Percentiles rank a stretch among this genome's conserved stretches.
These are phyloP conservation scores for Thelaira solivaga DNA, from an alignment of 2,888 invertebrate species.

Conservation along the genomic window DNA sequence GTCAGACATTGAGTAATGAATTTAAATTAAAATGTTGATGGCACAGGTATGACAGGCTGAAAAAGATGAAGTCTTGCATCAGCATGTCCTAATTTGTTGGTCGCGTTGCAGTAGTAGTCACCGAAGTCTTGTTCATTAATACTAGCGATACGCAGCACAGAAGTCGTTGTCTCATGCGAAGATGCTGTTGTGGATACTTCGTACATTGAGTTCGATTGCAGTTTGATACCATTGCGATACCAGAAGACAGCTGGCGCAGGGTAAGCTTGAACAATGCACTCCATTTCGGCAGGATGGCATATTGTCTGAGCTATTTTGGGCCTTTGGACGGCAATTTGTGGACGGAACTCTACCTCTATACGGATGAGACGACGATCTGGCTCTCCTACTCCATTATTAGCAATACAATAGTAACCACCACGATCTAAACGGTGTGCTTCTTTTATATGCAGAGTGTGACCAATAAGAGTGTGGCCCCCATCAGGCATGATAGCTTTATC, in stretches of 20 bases:
- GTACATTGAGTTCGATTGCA: conserved; percentile 70
- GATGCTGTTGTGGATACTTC: conserved; percentile 75
- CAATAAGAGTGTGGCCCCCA: conserved; percentile 71
- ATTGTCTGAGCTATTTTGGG: conserved; percentile 75
- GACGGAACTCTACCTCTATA: conserved; percentile 76
- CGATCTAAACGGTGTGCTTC: conserved; percentile 74
- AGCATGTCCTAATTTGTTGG: conserved; percentile 75
- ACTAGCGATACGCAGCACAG: conserved; percentile 72
- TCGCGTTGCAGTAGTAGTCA: conserved; percentile 76
- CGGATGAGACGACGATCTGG: conserved; percentile 72
- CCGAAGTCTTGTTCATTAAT: conserved; percentile 73
- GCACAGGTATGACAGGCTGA: conserved; percentile 73
- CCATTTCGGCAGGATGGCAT: conserved; percentile 71
- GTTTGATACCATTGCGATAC: conserved; percentile 71
- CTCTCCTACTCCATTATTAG: conserved; percentile 74
- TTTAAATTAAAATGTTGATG: conserved; percentile 63
- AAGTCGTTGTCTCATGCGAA: conserved; percentile 74
- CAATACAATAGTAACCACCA: conserved; percentile 75
- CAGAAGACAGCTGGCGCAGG: conserved; percentile 76
- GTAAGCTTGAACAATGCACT: conserved; percentile 75
- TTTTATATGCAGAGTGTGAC: conserved; percentile 71
- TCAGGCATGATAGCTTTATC: conserved; percentile 79
- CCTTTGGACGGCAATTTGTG: conserved; percentile 72
- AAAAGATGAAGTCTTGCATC: conserved; percentile 75
- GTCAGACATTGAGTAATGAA: conserved; percentile 56